Evolutionary conservation across 30 jellyfish, hydroid and myxozoan species (phyloP), one percentile per base, ranked within the genome.

Genomic region (Clytia hemisphaerica): DNA sequence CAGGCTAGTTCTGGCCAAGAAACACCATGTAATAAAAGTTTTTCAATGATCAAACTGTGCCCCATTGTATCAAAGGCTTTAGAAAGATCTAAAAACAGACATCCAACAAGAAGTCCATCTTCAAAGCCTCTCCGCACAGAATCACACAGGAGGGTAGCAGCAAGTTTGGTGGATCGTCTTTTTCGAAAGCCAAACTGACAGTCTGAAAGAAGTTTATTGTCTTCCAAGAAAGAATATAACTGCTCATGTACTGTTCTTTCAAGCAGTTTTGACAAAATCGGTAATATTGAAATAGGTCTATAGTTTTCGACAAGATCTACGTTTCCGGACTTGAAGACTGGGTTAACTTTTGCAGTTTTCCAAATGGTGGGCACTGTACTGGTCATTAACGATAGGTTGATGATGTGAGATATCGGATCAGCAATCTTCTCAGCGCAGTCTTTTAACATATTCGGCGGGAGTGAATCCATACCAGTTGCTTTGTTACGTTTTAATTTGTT

Each of bases 271-370:
- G 92, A 73, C 46, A 72, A 40, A 63, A 73, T 83, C 21, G 94
- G 90, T 46, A 72, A 83, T 36, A 81, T 47, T 58, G 92, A 81
- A 40, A 81, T 72, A 49, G 94, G 94, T 73, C 94, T 57, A 44
- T 81, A 81, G 73, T 73, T 81, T 55, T 65, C 90, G 40, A 73
- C 65, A 50, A 50, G 65, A 6, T 50, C 65, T 50, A 28, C 15
- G 14, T 50, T 50, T 21, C 65, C 65, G 6, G 65, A 50, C 27
- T 50, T 21, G 21, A 50, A 50, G 65, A 75, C 49, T 60, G 88
- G 88, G 19, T 15, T 31, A 26, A 77, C 77, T 66, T 42, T 49
- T n/a, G 92, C 76, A 28, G 66, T 48, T 49, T 77, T 77, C 92
- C 92, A 77, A 31, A 40, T 67, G 57, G 77, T 46, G 42, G 77